phyloP scores from a whole-genome alignment of 1,140 invertebrate genomes.

The Drosophila biarmipes region DNA sequence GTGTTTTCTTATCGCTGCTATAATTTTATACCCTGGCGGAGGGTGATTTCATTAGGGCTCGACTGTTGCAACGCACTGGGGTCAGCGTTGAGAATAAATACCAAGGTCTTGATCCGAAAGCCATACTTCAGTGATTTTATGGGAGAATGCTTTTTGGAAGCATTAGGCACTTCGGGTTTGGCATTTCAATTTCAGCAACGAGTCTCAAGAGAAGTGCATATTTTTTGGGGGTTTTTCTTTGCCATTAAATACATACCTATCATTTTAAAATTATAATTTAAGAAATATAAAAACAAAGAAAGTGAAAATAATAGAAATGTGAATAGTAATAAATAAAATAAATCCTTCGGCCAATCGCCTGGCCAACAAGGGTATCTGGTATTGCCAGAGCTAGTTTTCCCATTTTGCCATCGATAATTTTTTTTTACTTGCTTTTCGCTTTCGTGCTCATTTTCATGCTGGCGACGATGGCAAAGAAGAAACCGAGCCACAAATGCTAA shows the following conservation, averaged over 20 bases:
- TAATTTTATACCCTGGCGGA: slow-evolving; percentile 19
- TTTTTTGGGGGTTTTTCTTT: neutral
- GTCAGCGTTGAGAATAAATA: slow-evolving; percentile 18
- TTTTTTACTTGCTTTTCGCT: slow-evolving; percentile 26
- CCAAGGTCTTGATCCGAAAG: slow-evolving; percentile 15
- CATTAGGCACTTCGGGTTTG: neutral
- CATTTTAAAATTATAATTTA: too few species aligned
- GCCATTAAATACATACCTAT: too few species aligned
- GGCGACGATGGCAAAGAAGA: slow-evolving; percentile 16
- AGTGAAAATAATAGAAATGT: too few species aligned
- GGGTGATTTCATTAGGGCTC: slow-evolving; percentile 6
- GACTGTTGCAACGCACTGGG: slow-evolving; percentile 12
- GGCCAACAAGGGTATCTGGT: slow-evolving; percentile 3
- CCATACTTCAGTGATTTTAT: slow-evolving; percentile 14
- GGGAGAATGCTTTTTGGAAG: slow-evolving; percentile 11
- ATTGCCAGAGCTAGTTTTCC: neutral
- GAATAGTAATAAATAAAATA: neutral
- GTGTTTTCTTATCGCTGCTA: slow-evolving; percentile 34
- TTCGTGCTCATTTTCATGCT: slow-evolving; percentile 49
- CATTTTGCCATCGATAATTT: slow-evolving; percentile 20
- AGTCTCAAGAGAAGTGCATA: neutral
- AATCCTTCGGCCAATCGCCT: neutral
- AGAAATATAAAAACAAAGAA: too few species aligned
- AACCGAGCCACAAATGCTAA: slow-evolving; percentile 32
- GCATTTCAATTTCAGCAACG: neutral